Evolutionary conservation across 1,140 invertebrate species (phyloP), one percentile per base, ranked within the genome.

Genomic region (Drosophila leontia): DNA sequence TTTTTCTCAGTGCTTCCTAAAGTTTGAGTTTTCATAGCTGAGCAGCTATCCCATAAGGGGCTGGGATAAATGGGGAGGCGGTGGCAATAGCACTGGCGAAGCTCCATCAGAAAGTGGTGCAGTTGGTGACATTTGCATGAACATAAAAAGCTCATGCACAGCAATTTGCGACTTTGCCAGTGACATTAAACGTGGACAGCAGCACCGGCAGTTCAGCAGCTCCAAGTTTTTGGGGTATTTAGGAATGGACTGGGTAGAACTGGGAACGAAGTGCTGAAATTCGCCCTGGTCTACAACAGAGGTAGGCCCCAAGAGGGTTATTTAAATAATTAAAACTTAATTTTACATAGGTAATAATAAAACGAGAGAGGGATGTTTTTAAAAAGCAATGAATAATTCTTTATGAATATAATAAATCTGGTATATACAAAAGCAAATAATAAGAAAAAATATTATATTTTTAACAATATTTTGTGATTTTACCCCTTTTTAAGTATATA

Each of bases 71-170:
- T 37, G 17, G 34, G 19, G 17, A 15, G 34, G 34, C 19, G 13
- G 26, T 17, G 48, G 55, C 19, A 11, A 26, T 29, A 29, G 59
- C 45, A 63, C 77, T 65, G 62, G 68, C 74, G 57, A 63, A 41
- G 81, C 80, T 72, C 55, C 83, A 79, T 82, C 80, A 80, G 59
- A 57, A 79, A 78, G 56, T 75, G 70, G 51, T 88, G 85, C 85
- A 90, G 69, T 78, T 88, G 85, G 86, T 90, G 85, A 88, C 85
- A 91, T 90, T 90, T 90, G 85, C 85, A 91, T 91, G 86, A 90
- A 90, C 85, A 90, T 90, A 91, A 91, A 90, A 90, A 90, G 85
- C 85, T 91, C 85, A 90, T 90, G 86, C 85, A 90, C 81, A 90
- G 82, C 85, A 90, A 90, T 90, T 90, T 90, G 85, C 86, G 85